Percentiles rank a stretch among this genome's conserved stretches.
Conservation (phyloP, 2,888 invertebrate genomes). For the Drosophila meridiana region DNA sequence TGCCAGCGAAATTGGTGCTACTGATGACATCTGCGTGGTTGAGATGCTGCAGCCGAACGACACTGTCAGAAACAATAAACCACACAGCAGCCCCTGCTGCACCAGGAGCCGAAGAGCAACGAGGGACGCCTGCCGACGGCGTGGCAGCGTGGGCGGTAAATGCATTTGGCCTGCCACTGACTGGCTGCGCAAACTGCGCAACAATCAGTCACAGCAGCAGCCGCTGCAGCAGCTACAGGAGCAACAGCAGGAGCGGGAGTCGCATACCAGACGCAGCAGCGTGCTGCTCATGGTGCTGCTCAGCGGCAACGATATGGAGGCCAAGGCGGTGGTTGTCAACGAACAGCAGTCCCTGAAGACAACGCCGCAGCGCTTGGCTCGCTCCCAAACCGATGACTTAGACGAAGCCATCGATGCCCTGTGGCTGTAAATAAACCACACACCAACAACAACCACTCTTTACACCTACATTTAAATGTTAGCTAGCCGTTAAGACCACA, state of each 20-base stretch:
- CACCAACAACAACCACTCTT: not conserved
- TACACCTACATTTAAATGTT: constrained; percentile 16
- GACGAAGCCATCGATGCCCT: constrained; percentile 73
- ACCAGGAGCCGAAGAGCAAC: constrained; percentile 5
- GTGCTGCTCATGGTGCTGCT: constrained; percentile 68
- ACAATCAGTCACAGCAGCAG: constrained; percentile 28
- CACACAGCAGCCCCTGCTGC: constrained; percentile 17
- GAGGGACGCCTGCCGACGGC: constrained; percentile 41
- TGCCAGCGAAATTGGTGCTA: constrained; percentile 38
- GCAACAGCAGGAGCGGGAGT: constrained; percentile 22
- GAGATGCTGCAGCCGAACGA: constrained; percentile 60
- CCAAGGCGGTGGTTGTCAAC: constrained; percentile 70
- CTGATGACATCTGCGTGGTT: constrained; percentile 73
- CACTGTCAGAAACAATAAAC: constrained; percentile 30
- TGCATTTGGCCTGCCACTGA: constrained; percentile 73
- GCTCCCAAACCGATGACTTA: constrained; percentile 51
- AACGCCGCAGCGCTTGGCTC: constrained; percentile 41
- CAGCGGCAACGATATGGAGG: constrained; percentile 68
- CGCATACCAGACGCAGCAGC: constrained; percentile 56
- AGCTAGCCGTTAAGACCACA: constrained; percentile 37
- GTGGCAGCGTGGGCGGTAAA: constrained; percentile 64
- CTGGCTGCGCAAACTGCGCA: constrained; percentile 73
- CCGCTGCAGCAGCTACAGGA: constrained; percentile 17
- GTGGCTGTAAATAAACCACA: constrained; percentile 54
- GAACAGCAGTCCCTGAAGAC: constrained; percentile 53